A percentile compares a stretch with the other conserved stretches of the same genome.
Conservation (phyloP, 2,113 vertebrate genomes). For the Holacanthus passer region DNA sequence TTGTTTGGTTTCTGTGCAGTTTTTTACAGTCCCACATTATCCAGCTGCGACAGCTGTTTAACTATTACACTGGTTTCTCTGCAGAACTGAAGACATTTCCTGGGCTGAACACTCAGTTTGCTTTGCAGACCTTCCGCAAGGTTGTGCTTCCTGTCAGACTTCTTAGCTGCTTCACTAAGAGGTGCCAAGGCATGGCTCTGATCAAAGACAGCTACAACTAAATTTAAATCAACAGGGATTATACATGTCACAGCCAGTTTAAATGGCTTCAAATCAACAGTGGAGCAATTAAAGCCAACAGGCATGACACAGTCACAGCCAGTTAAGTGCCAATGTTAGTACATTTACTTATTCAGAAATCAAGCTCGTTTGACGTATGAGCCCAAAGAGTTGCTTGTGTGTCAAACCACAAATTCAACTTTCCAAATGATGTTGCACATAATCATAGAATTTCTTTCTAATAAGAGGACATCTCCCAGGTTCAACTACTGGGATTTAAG, state of each 20-base stretch:
- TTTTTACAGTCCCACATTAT: neutral
- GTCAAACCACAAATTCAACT: conserved; percentile 1
- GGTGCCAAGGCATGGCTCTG: conserved; percentile 17
- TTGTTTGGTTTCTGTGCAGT: neutral
- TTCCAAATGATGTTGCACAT: neutral
- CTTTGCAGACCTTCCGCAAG: neutral
- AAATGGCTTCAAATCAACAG: conserved; percentile 59
- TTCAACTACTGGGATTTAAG: neutral
- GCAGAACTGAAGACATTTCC: conserved; percentile 2
- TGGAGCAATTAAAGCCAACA: conserved; percentile 48
- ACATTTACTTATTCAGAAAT: conserved; percentile 43
- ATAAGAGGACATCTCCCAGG: neutral
- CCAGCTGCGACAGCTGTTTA: neutral
- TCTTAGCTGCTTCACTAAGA: conserved; percentile 13
- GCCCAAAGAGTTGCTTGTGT: neutral
- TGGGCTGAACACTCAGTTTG: conserved; percentile 15
- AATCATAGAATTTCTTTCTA: neutral
- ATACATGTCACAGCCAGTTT: conserved; percentile 49
- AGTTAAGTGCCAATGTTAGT: conserved; percentile 10
- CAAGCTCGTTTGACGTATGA: conserved; percentile 6
- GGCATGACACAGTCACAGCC: conserved; percentile 40
- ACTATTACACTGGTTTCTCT: neutral
- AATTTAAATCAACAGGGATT: conserved; percentile 63
- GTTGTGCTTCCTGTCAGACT: conserved; percentile 9
- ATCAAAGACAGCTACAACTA: conserved; percentile 53